Evolutionary conservation across 2,888 invertebrate genomes (phyloP).

Genomic region (Caenorhabditis panamensis): DNA sequence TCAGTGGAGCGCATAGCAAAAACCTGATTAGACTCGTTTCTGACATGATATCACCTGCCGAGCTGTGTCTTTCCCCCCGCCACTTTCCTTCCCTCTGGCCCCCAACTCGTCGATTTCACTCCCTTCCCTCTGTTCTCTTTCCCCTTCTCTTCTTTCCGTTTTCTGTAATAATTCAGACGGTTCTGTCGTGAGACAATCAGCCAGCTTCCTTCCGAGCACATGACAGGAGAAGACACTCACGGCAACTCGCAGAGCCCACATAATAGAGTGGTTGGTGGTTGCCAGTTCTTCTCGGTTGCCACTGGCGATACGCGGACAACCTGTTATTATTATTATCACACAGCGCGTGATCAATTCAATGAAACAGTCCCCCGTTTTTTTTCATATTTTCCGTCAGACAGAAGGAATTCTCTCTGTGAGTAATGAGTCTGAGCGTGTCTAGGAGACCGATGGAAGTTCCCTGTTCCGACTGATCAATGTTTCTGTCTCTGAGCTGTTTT

Average conservation of each 20-base stretch:
- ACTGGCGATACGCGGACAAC: conserved; percentile 35
- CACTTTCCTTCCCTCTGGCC: neutral
- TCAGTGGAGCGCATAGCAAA: conserved; percentile 8
- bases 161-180: neutral
- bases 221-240: neutral
- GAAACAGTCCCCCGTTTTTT: conserved; percentile 10
- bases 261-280: neutral
- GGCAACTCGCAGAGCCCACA: neutral
- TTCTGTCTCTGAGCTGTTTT: no score
- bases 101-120: neutral
- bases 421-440: neutral
- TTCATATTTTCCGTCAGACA: neutral
- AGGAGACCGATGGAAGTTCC: neutral
- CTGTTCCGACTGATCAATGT: no score
- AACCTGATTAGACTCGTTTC: conserved; percentile 32
- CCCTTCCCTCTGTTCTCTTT: conserved; percentile 8
- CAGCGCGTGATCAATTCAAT: conserved; percentile 18
- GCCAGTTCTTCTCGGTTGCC: conserved; percentile 13
- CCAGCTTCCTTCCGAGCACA: neutral
- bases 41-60: conserved; percentile 44
- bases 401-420: neutral
- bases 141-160: neutral
- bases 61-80: neutral
- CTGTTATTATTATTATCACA: conserved; percentile 32
- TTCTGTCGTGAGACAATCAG: neutral